Evolutionary conservation across 2,797 vertebrate species (phyloP), one percentile per base, ranked within the genome.

Genomic region (Ispidina lecontei): DNA sequence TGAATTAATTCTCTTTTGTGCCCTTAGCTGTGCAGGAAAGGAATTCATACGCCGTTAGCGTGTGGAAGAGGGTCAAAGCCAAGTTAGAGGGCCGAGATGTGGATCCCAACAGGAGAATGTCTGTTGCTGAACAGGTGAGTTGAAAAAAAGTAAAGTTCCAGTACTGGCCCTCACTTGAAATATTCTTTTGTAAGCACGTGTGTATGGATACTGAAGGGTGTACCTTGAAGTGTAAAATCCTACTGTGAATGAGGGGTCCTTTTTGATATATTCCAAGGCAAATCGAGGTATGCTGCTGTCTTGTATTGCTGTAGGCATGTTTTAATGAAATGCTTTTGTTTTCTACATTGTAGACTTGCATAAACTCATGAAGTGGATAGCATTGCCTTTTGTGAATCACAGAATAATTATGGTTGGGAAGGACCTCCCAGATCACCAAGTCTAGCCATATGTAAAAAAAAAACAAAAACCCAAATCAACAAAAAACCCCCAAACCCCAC

Each of bases 51-150:
- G 99, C 99, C 21, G 99, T 99, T 92, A 99, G 99, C 9, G 99
- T 99, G 97, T 99, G 99, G 99, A 99, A 99, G 96, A 97, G 99
- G 91, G 99, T 99, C 95, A 99, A 99, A 97, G 99, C 99, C 97
- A 99, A 99, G 97, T 97, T 99, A 97, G 99, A 99, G 96, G 99
- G 99, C 85, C 97, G 99, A 97, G 99, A 99, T 94, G 97, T 99
- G 87, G 99, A 99, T 95, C 98, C 99, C 37, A 99, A 98, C 98
- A 97, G 99, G 97, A 99, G 99, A 97, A 99, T 99, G 99, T 99
- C 99, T 87, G 98, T 99, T 97, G 98, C 99, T 79, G 99, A 99
- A 98, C 99, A 99, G 99, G 99, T 99, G 90, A 96, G 89, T 80
- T 65, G 49, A 35, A 87, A 76, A 76, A n/a, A 5, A 25, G 10